phyloP scores from a whole-genome alignment of 1,140 invertebrate genomes.

The Sycophaga agraensis region DNA sequence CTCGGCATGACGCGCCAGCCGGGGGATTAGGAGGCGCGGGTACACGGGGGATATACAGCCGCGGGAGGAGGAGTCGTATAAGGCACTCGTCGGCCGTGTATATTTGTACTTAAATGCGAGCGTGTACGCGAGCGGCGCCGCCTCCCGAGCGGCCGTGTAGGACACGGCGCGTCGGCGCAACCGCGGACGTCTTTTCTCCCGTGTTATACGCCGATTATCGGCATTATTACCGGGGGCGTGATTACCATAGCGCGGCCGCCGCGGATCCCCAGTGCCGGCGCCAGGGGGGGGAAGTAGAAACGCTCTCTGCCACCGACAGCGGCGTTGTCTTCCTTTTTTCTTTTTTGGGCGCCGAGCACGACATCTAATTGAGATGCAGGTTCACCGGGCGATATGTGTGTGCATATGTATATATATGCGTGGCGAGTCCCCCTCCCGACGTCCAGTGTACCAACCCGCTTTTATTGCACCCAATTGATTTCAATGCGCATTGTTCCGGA shows the following conservation, averaged over 20 bases:
- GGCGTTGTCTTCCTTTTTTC: not conserved
- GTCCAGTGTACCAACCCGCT: too few species aligned
- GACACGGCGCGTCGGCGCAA: constrained; percentile 31
- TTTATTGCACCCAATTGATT: not conserved
- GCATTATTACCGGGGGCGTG: constrained; percentile 36
- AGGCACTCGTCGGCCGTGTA: too few species aligned
- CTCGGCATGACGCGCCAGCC: too few species aligned
- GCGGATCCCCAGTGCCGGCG: too few species aligned
- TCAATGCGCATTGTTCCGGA: constrained; percentile 8
- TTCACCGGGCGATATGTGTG: not conserved
- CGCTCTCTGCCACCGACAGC: too few species aligned
- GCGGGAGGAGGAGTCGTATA: not conserved
- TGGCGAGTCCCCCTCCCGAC: too few species aligned
- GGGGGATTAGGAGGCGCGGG: too few species aligned
- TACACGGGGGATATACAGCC: too few species aligned
- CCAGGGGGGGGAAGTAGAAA: not conserved
- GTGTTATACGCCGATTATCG: constrained; percentile 38
- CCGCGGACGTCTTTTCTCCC: constrained; percentile 43
- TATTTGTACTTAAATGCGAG: too few species aligned
- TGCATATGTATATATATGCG: not conserved
- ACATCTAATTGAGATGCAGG: constrained; percentile 5
- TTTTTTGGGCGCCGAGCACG: not conserved
- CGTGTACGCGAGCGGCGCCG: constrained; percentile 1
- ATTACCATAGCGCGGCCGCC: constrained; percentile 46
- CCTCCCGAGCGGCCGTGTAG: too few species aligned